phyloP scores from a whole-genome alignment of 2,113 vertebrate species.

The Macquaria ambigua region DNA sequence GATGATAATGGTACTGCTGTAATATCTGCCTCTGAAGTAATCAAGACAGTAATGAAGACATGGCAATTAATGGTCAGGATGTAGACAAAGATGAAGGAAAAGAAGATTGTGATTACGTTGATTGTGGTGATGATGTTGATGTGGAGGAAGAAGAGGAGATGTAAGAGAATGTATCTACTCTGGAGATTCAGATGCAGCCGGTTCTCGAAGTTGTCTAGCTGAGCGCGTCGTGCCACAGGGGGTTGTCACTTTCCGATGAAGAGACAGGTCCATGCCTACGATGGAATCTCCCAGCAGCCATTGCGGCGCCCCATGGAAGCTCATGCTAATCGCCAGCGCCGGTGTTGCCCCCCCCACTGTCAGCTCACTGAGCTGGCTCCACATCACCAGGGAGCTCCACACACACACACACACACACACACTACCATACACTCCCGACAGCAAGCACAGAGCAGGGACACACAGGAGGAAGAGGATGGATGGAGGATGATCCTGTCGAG shows the following conservation, averaged over 20 bases:
- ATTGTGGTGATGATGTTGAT: conserved; percentile 9
- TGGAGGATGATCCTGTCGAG: conserved; percentile 72
- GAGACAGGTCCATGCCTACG: conserved; percentile 75
- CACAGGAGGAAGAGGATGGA: conserved; percentile 60
- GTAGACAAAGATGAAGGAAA: conserved; percentile 21
- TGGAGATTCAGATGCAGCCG: conserved; percentile 60
- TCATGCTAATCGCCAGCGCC: conserved; percentile 80
- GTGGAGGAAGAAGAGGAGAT: conserved; percentile 19
- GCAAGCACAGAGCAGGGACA: conserved; percentile 60
- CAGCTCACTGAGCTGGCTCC: conserved; percentile 81
- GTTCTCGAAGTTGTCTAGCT: conserved; percentile 51
- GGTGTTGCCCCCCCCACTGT: conserved; percentile 69
- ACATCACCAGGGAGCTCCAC: conserved; percentile 76
- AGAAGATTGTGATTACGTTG: conserved; percentile 31
- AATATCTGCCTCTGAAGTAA: conserved; percentile 25
- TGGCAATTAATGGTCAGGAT: conserved; percentile 50
- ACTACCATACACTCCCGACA: conserved; percentile 49
- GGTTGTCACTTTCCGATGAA: conserved; percentile 81
- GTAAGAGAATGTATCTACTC: conserved; percentile 39
- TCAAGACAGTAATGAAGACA: conserved; percentile 29
- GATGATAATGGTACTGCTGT: conserved; percentile 34
- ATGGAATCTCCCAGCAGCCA: conserved; percentile 81
- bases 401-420: conserved; percentile 38
- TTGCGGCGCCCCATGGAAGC: conserved; percentile 79
- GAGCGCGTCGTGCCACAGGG: conserved; percentile 71